phyloP scores from a whole-genome alignment of 1,140 invertebrate genomes.

The Formica exsecta region DNA sequence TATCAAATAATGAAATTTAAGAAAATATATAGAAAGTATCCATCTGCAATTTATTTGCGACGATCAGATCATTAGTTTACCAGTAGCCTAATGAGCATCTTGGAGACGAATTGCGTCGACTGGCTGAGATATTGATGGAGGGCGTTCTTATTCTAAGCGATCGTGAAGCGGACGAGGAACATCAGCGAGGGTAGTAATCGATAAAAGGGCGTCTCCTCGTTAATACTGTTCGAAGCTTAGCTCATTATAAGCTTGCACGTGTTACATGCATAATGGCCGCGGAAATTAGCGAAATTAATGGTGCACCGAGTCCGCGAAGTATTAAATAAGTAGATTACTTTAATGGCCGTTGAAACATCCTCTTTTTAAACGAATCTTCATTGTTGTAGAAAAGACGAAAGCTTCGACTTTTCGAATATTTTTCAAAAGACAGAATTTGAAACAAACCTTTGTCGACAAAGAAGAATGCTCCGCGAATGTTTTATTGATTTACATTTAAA shows the following conservation, averaged over 20 bases:
- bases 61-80: slow-evolving; percentile 34
- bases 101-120: slow-evolving; percentile 41
- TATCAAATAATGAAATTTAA: background rate
- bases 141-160: slow-evolving; percentile 58
- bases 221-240: slow-evolving; percentile 64
- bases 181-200: slow-evolving; percentile 51
- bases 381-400: slow-evolving; percentile 1
- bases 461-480: background rate
- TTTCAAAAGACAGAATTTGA: no score
- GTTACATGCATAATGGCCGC: slow-evolving; percentile 56
- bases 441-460: background rate
- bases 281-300: slow-evolving; percentile 64
- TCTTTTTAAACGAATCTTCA: slow-evolving; percentile 22
- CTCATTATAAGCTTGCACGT: slow-evolving; percentile 65
- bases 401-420: slow-evolving; percentile 3
- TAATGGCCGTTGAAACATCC: slow-evolving; percentile 49
- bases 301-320: slow-evolving; percentile 56
- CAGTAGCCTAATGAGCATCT: slow-evolving; percentile 43
- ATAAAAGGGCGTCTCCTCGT: slow-evolving; percentile 64
- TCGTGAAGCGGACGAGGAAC: slow-evolving; percentile 52
- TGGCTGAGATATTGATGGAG: slow-evolving; percentile 47
- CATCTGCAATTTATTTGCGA: slow-evolving; percentile 24
- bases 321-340: slow-evolving; percentile 65
- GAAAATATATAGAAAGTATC: background rate
- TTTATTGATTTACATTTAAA: slow-evolving; percentile 9